Evolutionary conservation across 2,797 vertebrate species (phyloP).

Genomic region (Syngnathus rostellatus): DNA sequence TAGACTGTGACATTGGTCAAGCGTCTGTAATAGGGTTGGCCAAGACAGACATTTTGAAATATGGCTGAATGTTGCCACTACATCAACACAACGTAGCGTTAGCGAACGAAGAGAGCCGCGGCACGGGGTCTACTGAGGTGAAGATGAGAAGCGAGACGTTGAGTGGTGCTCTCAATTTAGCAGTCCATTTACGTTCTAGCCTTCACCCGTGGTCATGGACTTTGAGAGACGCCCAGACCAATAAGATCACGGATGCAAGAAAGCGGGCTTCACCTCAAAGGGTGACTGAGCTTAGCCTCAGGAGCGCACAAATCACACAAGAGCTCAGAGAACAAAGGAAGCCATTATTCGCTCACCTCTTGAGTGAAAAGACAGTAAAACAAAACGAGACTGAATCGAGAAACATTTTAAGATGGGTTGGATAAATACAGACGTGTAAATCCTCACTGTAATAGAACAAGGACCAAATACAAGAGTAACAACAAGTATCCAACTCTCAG

Average conservation of each 20-base stretch:
- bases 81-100: background rate
- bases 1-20: too few relatives aligned
- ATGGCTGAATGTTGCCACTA: background rate
- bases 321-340: background rate
- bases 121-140: background rate
- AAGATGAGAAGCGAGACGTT: background rate
- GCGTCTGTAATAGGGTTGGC: background rate
- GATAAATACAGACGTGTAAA: background rate
- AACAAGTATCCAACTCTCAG: background rate
- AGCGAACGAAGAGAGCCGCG: background rate
- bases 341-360: background rate
- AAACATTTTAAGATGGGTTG: background rate
- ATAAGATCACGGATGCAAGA: slow-evolving; percentile 3
- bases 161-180: slow-evolving; percentile 5
- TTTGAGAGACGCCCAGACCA: background rate
- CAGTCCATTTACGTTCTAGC: background rate
- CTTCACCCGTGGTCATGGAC: slow-evolving; percentile 3
- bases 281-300: slow-evolving; percentile 4
- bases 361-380: background rate
- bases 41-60: background rate
- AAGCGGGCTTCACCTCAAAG: background rate
- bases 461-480: background rate
- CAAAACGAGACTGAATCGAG: background rate
- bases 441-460: background rate
- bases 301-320: background rate